Conservation (phyloP, 1,140 invertebrate species). For the Magallana gigas region DNA sequence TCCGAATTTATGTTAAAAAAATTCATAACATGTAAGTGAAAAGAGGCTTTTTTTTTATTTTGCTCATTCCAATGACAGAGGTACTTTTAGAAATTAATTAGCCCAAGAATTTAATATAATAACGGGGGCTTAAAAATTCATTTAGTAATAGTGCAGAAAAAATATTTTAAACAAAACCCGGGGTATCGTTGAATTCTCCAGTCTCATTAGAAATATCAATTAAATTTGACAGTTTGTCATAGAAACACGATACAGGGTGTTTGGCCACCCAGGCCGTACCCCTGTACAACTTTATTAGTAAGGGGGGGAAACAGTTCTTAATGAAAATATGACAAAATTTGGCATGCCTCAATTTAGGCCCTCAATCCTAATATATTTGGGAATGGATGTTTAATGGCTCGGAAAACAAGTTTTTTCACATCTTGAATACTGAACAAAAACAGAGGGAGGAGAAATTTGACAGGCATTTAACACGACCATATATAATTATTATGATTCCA, state of each 20-base stretch:
- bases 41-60: neutral
- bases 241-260: slow-evolving; percentile 2
- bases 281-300: neutral
- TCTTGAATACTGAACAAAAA: neutral
- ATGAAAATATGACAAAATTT: slow-evolving; percentile 35
- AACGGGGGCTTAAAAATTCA: neutral
- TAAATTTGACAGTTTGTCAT: slow-evolving; percentile 34
- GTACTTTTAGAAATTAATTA: slow-evolving; percentile 8
- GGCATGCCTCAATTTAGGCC: slow-evolving; percentile 22
- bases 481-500: slow-evolving; percentile 32
- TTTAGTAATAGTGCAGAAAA: neutral
- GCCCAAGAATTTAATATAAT: neutral
- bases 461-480: slow-evolving; percentile 33
- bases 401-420: slow-evolving; percentile 20
- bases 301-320: neutral
- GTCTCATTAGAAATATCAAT: slow-evolving; percentile 15
- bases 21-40: slow-evolving; percentile 9
- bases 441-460: slow-evolving; percentile 1
- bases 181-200: neutral
- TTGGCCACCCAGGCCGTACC: neutral
- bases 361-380: neutral
- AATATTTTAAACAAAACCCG: neutral
- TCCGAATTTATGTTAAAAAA: slow-evolving; percentile 4
- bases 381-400: slow-evolving; percentile 23
- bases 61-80: neutral